Evolutionary conservation across 2,113 vertebrate genomes (phyloP), one percentile per base, ranked within the genome.

Genomic region (Hyla sarda): DNA sequence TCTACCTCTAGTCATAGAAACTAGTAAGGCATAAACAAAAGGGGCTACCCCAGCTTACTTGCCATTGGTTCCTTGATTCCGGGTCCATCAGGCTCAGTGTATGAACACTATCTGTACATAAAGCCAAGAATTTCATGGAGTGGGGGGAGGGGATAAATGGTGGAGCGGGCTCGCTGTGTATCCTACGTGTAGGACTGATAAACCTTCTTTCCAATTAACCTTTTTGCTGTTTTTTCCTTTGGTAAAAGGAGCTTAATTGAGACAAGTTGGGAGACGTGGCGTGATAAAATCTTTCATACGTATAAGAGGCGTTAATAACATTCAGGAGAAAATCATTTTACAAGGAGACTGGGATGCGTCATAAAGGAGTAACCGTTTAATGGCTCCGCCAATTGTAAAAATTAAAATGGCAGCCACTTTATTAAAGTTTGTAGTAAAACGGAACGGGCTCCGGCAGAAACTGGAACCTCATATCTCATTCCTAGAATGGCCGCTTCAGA

Each of bases 291-390:
- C 72, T 74, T 48, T 52, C 74, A 21, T 77, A 32, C 47, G 50
- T 52, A 47, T 28, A 52, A 77, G 30, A 50, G 50, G 74, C 74
- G 50, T 77, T 77, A 77, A 77, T 52, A 54, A 16, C 14, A 50
- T 50, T 76, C 73, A 52, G 73, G 48, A 76, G 73, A 76, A 76
- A 76, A 76, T 48, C 73, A 48, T 77, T 54, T 77, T 77, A 77
- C 74, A 52, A 30, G 74, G 50, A 77, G 74, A 77, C 47, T 19
- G 74, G 19, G 50, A 77, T 77, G 74, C 50, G 74, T 77, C 74
- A 77, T 77, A 77, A 77, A 77, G 41, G 67, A 71, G 67, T 71
- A 71, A 71, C 67, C 6, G 50, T 77, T 52, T 77, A 77, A 77
- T 32, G 47, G 10, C 47, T 77, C 74, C 2, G 3, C 10, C 54